Conservation (phyloP, 2,797 vertebrate genomes). For the Cichlasoma orientale region DNA sequence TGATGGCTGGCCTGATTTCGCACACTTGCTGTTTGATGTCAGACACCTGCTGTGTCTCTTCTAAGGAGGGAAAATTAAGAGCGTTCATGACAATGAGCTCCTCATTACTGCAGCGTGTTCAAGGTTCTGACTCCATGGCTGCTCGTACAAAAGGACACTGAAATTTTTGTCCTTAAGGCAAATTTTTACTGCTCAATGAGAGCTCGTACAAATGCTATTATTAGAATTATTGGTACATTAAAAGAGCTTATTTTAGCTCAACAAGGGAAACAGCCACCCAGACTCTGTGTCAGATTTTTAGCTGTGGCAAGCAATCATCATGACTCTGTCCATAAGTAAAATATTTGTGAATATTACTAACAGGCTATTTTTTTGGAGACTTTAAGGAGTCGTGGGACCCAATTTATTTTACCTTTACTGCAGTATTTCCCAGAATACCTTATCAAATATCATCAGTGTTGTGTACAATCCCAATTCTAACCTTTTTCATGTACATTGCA, state of each 20-base stretch:
- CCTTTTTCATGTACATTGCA: not conserved
- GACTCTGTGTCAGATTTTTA: too few relatives aligned
- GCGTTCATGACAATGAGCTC: slow-evolving; percentile 21
- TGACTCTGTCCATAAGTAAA: too few relatives aligned
- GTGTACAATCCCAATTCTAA: not conserved
- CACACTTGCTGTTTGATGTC: slow-evolving; percentile 46
- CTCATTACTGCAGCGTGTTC: not conserved
- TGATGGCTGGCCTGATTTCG: slow-evolving; percentile 42
- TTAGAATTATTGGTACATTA: too few relatives aligned
- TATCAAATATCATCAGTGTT: not conserved
- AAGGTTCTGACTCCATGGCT: not conserved
- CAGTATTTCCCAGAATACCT: not conserved
- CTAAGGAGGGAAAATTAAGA: slow-evolving; percentile 16
- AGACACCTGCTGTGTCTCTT: slow-evolving; percentile 26
- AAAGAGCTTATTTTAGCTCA: too few relatives aligned
- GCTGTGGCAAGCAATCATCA: too few relatives aligned
- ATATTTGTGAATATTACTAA: too few relatives aligned
- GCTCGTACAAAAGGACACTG: not conserved
- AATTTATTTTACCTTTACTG: too few relatives aligned
- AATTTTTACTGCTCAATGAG: not conserved
- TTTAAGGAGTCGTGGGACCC: too few relatives aligned
- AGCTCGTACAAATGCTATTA: not conserved
- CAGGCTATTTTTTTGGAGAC: too few relatives aligned
- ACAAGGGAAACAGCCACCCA: too few relatives aligned
- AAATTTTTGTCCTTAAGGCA: too few relatives aligned